Base-by-base conservation (phyloP, 1,140 invertebrate species). In the Pinna nobilis region DNA sequence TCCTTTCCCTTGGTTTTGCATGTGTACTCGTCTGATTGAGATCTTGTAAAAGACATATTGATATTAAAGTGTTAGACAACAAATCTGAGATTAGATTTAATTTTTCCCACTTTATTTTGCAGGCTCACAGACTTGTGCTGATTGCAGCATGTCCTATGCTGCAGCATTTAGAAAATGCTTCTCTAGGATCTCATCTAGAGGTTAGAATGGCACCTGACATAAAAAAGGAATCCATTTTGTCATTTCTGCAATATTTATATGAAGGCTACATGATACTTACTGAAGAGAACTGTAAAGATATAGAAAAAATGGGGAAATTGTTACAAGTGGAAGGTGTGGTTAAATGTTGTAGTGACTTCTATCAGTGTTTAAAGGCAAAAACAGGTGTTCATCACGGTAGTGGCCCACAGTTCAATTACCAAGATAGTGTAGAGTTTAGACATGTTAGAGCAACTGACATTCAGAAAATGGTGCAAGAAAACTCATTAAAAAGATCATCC, bases 321-420 rank as follows among this genome's bases (percentile, higher is more conserved):
- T 59, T 69, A 69, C 66, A 69, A 32, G 66, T 69, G 11, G 66
- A 69, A 57, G 47, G 66, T 69, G 66, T 69, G 13, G 55, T 69
- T n/a, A 69, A 69, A 20, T 69, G 66, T 69, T 69, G 66, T 28
- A 37, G 51, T 44, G 66, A 69, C 37, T 69, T 69, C 33, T 69
- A 57, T 25, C 57, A 69, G 55, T 59, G 51, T 20, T 49, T 69
- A 3, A 69, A 44, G 39, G 53, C 30, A 7, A 69, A 69, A 57
- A 69, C 66, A 1, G 66, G 66, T 41, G 39, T 69, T 15, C 23
- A 50, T 25, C 39, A 57, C 35, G 37, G 33, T 15, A 15, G 23
- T 32, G 66, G 51, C 6, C 66, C 51, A 15, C 39, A 69, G 25
- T 57, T 57, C 50, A 69, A 69, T 57, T 69, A 44, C 53, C 66